Percentiles rank a stretch among this genome's conserved stretches.
Conservation (phyloP, 2,888 invertebrate species). For the Lepidochrysops patricia region DNA sequence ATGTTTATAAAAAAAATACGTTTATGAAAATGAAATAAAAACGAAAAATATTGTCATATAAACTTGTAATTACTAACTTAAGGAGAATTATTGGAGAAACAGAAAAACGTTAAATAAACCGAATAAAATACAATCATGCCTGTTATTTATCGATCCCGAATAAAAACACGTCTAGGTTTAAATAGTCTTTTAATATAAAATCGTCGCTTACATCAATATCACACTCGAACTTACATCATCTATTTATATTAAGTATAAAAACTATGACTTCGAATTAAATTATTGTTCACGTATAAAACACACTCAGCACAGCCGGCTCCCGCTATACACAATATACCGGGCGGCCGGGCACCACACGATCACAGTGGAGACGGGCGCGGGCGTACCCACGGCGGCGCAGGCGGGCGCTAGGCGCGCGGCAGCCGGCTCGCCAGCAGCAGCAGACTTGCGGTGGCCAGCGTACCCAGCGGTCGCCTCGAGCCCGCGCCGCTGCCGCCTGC, state of each 20-base stretch:
- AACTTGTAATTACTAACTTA: constrained; percentile 73
- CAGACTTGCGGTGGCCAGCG: constrained; percentile 23
- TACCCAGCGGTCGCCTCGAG: constrained; percentile 21
- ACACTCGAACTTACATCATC: constrained; percentile 74
- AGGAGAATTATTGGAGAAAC: constrained; percentile 72
- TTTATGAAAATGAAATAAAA: constrained; percentile 73
- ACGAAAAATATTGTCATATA: constrained; percentile 73
- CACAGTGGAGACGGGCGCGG: constrained; percentile 52
- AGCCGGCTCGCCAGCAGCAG: constrained; percentile 28
- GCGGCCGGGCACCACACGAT: constrained; percentile 55
- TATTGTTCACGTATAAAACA: constrained; percentile 65
- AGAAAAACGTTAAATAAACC: constrained; percentile 74
- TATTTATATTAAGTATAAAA: constrained; percentile 74
- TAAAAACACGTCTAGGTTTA: constrained; percentile 35
- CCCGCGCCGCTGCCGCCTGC: constrained; percentile 32
- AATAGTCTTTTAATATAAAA: constrained; percentile 66
- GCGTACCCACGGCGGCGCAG: neutral
- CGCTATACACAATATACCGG: constrained; percentile 64
- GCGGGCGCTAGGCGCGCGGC: constrained; percentile 28
- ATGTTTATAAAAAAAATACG: constrained; percentile 72
- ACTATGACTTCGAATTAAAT: constrained; percentile 73
- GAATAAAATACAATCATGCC: constrained; percentile 64
- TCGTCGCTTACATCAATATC: constrained; percentile 70
- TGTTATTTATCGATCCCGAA: constrained; percentile 39
- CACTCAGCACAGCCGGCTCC: constrained; percentile 62